A percentile compares a stretch with the other conserved stretches of the same genome.
These are phyloP conservation scores for Gymnothorax reevesii DNA, from an alignment of 2,797 vertebrate genomes.

Conservation along the genomic window DNA sequence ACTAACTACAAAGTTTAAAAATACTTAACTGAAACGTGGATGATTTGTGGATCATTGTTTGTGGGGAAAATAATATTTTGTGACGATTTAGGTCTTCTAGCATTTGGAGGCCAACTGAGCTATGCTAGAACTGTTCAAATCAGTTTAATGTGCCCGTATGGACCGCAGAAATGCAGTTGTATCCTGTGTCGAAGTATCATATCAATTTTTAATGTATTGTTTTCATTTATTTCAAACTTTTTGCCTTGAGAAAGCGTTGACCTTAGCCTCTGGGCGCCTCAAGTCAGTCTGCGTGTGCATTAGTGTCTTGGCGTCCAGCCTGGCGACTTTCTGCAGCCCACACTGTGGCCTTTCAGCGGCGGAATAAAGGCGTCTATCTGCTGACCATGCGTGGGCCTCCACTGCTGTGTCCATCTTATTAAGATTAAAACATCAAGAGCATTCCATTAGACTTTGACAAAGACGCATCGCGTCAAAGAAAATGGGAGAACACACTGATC, in stretches of 20 bases:
- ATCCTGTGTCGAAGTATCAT: slow-evolving; percentile 56
- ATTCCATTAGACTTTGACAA: slow-evolving; percentile 10
- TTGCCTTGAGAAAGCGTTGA: slow-evolving; percentile 77
- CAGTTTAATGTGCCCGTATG: neutral
- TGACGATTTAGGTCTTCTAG: too few relatives aligned
- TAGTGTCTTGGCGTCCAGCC: slow-evolving; percentile 60
- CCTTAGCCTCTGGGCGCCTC: slow-evolving; percentile 62
- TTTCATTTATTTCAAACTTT: slow-evolving; percentile 72
- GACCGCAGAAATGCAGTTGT: slow-evolving; percentile 35
- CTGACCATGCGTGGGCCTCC: slow-evolving; percentile 35
- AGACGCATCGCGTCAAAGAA: neutral
- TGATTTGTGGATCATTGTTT: too few relatives aligned
- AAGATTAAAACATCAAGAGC: slow-evolving; percentile 37
- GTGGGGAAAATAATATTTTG: too few relatives aligned
- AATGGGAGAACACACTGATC: slow-evolving; percentile 8
- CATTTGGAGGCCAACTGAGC: too few relatives aligned
- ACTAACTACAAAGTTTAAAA: too few relatives aligned
- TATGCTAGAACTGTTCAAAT: neutral
- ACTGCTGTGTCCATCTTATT: slow-evolving; percentile 23
- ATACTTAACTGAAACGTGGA: too few relatives aligned
- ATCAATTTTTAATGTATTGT: slow-evolving; percentile 49
- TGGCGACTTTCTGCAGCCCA: slow-evolving; percentile 58
- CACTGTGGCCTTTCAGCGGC: slow-evolving; percentile 61
- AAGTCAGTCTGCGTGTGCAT: slow-evolving; percentile 42
- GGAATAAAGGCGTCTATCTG: slow-evolving; percentile 45